Evolutionary conservation across 1,140 invertebrate species (phyloP).

Genomic region (Drosophila fuyamai): DNA sequence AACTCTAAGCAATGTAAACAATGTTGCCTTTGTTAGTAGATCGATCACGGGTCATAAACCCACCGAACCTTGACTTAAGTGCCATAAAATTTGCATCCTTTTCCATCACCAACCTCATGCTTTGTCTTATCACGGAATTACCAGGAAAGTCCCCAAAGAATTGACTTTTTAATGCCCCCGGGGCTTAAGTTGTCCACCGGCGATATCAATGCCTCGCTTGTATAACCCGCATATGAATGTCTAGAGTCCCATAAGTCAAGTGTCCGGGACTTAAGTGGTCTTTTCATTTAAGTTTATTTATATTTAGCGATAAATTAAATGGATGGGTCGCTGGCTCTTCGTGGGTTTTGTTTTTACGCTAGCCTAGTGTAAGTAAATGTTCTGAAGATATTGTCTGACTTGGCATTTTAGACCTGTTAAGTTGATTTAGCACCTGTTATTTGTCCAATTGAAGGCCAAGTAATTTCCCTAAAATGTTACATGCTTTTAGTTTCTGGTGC

Average conservation of each 20-base stretch:
- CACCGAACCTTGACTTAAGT: constrained; percentile 1
- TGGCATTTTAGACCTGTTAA: neutral
- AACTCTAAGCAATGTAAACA: constrained; percentile 3
- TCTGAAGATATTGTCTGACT: too few species aligned
- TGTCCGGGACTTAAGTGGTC: constrained; percentile 64
- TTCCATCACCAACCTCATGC: neutral
- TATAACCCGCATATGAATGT: constrained; percentile 44
- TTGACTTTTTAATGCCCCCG: constrained; percentile 10
- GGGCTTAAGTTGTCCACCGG: constrained; percentile 40
- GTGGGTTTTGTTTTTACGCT: constrained; percentile 11
- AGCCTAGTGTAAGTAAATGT: neutral
- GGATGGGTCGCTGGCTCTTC: constrained; percentile 40
- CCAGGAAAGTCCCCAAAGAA: constrained; percentile 3
- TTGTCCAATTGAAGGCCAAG: constrained; percentile 33
- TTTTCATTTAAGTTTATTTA: constrained; percentile 66
- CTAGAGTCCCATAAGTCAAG: constrained; percentile 59
- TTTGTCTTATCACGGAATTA: constrained; percentile 22
- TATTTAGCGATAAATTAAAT: constrained; percentile 69
- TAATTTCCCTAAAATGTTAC: neutral
- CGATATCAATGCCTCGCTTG: constrained; percentile 42
- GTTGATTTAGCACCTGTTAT: constrained; percentile 35
- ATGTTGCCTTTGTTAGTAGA: neutral
- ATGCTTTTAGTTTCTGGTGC: neutral
- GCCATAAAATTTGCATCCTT: constrained; percentile 24
- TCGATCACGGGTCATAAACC: constrained; percentile 4